phyloP scores from a whole-genome alignment of 2,113 vertebrate species.

The Sapayoa aenigma region DNA sequence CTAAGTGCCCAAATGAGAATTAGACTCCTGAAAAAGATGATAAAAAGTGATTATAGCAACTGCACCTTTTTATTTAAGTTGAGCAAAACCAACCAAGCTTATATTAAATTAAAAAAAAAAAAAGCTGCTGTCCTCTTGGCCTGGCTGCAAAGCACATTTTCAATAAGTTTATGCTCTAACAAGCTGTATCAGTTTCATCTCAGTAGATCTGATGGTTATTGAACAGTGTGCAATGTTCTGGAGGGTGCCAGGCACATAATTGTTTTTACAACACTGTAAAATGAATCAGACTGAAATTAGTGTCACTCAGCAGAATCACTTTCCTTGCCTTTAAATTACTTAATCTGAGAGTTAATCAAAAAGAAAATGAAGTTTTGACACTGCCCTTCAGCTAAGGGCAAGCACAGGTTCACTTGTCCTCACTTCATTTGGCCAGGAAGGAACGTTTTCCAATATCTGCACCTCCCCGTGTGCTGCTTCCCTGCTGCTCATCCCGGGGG shows the following conservation, averaged over 20 bases:
- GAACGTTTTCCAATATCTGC: background rate
- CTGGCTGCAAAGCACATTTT: background rate
- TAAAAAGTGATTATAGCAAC: background rate
- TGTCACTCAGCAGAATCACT: conserved; percentile 42
- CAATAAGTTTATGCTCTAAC: conserved; percentile 43
- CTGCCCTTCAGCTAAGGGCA: conserved; percentile 51
- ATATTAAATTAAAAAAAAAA: background rate
- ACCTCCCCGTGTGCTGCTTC: rapidly evolving
- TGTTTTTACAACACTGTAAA: conserved; percentile 50
- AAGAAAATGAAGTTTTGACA: conserved; percentile 45
- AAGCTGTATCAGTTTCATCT: conserved; percentile 43
- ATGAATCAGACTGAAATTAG: conserved; percentile 45
- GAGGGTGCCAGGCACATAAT: conserved; percentile 33
- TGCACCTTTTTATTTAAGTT: background rate
- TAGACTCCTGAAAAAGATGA: background rate
- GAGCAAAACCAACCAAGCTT: background rate
- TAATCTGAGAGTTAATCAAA: conserved; percentile 27
- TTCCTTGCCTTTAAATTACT: conserved; percentile 16
- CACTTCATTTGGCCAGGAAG: background rate
- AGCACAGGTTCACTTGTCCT: background rate
- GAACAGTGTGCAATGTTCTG: conserved; percentile 46
- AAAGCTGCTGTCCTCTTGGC: background rate
- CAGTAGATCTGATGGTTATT: conserved; percentile 25
- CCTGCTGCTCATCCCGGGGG: background rate
- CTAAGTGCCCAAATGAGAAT: background rate